These are phyloP conservation scores for Lasioglossum vierecki DNA, from an alignment of 2,888 invertebrate genomes.

Conservation along the genomic window DNA sequence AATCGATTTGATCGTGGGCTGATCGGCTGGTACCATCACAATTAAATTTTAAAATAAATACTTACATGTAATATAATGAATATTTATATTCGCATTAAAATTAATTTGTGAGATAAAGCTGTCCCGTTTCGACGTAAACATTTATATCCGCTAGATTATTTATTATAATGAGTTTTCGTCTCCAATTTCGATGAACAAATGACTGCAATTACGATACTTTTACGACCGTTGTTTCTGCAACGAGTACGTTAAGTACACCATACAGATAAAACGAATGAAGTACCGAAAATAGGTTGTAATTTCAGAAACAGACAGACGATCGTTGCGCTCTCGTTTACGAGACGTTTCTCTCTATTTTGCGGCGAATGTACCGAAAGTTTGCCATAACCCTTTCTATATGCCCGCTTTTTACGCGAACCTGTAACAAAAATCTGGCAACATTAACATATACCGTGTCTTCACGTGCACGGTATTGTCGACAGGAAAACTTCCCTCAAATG, in stretches of 20 bases:
- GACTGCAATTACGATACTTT: not conserved
- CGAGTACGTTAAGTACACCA: not conserved
- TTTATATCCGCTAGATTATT: not conserved
- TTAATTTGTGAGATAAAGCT: not conserved
- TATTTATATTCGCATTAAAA: not conserved
- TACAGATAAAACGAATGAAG: not conserved
- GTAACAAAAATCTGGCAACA: not conserved
- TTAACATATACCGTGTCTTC: not conserved
- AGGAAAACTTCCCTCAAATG: constrained; percentile 8
- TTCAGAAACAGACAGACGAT: not conserved
- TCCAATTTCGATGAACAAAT: not conserved
- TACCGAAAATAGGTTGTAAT: not conserved
- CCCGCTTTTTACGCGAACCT: not conserved
- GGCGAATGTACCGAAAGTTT: not conserved
- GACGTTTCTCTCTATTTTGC: not conserved
- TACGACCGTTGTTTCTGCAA: not conserved
- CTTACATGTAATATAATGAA: not conserved
- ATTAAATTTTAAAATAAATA: too few species aligned
- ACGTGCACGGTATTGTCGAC: not conserved
- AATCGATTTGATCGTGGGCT: too few species aligned
- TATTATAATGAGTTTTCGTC: not conserved
- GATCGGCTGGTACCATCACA: too few species aligned
- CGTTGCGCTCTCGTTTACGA: not conserved
- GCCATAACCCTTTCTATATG: not conserved
- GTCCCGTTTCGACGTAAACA: not conserved